A percentile compares a stretch with the other conserved stretches of the same genome.
Evolutionary conservation across 1,140 invertebrate species (phyloP).

Genomic region (Spodoptera litura): DNA sequence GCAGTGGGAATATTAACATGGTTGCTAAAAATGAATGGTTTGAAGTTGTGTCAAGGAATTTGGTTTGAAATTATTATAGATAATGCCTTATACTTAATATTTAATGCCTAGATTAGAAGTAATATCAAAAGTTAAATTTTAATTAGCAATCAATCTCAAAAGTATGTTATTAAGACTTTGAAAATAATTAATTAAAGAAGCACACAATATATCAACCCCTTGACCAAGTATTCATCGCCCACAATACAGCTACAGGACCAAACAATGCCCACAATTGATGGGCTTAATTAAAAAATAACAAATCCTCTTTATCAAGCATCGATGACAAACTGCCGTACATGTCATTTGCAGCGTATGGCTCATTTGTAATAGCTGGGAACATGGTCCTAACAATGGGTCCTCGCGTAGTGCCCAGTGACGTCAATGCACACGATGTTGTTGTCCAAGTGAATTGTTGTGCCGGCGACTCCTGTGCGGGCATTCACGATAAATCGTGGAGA

Average conservation of each 20-base stretch:
- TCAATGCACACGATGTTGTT: conserved; percentile 62
- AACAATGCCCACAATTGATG: not conserved
- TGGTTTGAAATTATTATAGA: no score
- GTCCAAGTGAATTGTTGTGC: conserved; percentile 72
- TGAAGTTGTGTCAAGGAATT: no score
- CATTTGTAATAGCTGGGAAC: conserved; percentile 62
- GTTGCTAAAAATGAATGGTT: no score
- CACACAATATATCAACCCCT: no score
- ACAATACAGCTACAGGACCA: not conserved
- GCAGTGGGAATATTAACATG: no score
- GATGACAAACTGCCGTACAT: conserved; percentile 12
- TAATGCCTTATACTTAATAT: no score
- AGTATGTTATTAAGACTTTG: no score
- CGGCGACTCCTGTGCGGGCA: conserved; percentile 53
- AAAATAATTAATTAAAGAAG: not conserved
- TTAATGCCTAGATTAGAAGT: no score
- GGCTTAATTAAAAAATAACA: conserved; percentile 25
- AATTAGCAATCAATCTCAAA: no score
- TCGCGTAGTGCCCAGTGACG: conserved; percentile 41
- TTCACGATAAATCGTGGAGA: conserved; percentile 54
- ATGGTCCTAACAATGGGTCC: conserved; percentile 60
- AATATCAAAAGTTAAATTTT: no score
- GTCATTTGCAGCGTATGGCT: conserved; percentile 58
- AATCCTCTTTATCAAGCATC: not conserved
- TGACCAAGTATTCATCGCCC: not conserved